Conservation (phyloP, 2,113 vertebrate species). For the Muntiacus muntjak region DNA sequence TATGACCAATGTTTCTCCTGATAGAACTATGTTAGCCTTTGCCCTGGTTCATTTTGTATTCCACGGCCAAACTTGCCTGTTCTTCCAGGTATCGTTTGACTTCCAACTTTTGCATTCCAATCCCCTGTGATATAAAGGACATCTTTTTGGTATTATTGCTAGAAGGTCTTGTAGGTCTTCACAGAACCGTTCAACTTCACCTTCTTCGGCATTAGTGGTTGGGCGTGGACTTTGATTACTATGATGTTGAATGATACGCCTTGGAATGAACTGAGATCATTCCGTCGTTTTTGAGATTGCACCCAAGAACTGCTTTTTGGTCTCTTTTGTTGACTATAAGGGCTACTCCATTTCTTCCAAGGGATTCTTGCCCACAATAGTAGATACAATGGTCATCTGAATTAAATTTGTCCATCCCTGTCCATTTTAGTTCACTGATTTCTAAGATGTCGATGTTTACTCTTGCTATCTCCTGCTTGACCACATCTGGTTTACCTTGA, state of each 20-base stretch:
- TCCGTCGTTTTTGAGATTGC: neutral
- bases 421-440: neutral
- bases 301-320: neutral
- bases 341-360: neutral
- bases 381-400: neutral
- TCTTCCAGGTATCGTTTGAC: neutral
- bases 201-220: neutral
- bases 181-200: neutral
- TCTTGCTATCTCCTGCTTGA: neutral
- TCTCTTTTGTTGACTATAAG: neutral
- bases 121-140: neutral
- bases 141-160: neutral
- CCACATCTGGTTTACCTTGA: neutral
- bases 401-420: neutral
- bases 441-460: neutral
- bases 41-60: neutral
- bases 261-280: neutral
- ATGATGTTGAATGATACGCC: neutral
- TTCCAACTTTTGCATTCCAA: neutral
- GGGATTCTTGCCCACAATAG: neutral
- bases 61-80: neutral
- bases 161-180: neutral
- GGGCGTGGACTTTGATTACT: neutral
- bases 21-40: neutral
- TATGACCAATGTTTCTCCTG: neutral